Conservation (phyloP, 2,888 invertebrate species). For the Octonoba sinensis region DNA sequence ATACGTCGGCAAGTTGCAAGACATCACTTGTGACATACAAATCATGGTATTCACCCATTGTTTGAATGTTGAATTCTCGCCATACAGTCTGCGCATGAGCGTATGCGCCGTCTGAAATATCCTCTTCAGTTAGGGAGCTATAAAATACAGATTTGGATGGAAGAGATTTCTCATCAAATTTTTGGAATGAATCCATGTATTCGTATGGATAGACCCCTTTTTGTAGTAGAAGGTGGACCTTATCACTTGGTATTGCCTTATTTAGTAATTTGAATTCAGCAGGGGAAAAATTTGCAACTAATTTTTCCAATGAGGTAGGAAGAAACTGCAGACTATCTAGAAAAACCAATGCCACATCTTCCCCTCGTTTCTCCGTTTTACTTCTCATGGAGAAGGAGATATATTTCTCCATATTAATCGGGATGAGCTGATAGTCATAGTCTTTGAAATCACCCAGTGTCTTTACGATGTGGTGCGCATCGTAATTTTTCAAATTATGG, state of each 20-base stretch:
- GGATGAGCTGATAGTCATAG: background rate
- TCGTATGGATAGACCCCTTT: no score
- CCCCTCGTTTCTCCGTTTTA: no score
- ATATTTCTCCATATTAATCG: background rate
- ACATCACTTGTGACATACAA: slow-evolving; percentile 66
- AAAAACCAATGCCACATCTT: background rate
- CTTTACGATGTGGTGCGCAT: background rate
- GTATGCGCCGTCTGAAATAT: background rate
- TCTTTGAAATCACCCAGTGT: background rate
- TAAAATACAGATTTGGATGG: no score
- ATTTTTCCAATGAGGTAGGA: background rate
- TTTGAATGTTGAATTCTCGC: slow-evolving; percentile 31
- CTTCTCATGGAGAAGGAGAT: background rate
- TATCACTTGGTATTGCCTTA: no score
- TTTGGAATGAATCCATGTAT: no score
- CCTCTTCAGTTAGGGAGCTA: no score
- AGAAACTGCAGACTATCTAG: background rate
- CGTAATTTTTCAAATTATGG: background rate
- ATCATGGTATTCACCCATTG: slow-evolving; percentile 66
- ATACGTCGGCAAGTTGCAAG: slow-evolving; percentile 66
- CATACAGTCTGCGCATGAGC: slow-evolving; percentile 12
- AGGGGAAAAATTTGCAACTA: background rate
- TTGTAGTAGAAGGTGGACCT: no score
- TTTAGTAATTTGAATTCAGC: no score
- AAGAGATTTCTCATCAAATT: no score